Percentiles rank a stretch among this genome's conserved stretches.
Conservation (phyloP, 2,113 vertebrate genomes). For the Cervus canadensis region DNA sequence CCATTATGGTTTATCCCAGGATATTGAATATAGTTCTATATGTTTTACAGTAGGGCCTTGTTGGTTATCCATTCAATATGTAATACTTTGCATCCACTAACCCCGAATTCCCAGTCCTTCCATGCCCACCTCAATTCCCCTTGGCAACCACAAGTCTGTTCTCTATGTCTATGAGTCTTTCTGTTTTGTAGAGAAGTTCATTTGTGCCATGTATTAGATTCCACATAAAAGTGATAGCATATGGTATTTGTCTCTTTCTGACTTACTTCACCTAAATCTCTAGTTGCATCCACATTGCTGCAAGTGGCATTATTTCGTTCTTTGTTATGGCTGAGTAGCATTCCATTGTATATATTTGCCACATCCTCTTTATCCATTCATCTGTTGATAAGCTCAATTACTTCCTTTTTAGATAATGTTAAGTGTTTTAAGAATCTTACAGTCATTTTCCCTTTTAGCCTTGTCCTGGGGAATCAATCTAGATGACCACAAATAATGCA, state of each 20-base stretch:
- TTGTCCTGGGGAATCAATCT: background rate
- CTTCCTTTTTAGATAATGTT: background rate
- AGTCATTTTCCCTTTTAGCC: background rate
- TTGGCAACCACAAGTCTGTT: background rate
- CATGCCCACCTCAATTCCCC: background rate
- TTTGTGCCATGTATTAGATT: background rate
- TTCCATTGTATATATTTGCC: background rate
- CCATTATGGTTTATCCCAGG: background rate
- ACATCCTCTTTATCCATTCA: background rate
- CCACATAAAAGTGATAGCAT: background rate
- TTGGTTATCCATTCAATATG: background rate
- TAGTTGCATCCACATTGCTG: background rate
- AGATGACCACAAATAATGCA: background rate
- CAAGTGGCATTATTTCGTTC: background rate
- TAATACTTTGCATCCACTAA: background rate
- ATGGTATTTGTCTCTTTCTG: background rate
- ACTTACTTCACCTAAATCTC: background rate
- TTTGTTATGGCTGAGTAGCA: background rate
- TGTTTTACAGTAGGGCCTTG: background rate
- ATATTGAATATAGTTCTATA: background rate
- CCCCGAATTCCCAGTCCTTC: background rate
- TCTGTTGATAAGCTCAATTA: background rate
- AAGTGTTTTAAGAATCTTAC: constrained; percentile 14
- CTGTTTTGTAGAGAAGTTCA: background rate
- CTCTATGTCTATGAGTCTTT: background rate